Conservation (phyloP, 2,113 vertebrate species). For the human (Homo sapiens) region DNA sequence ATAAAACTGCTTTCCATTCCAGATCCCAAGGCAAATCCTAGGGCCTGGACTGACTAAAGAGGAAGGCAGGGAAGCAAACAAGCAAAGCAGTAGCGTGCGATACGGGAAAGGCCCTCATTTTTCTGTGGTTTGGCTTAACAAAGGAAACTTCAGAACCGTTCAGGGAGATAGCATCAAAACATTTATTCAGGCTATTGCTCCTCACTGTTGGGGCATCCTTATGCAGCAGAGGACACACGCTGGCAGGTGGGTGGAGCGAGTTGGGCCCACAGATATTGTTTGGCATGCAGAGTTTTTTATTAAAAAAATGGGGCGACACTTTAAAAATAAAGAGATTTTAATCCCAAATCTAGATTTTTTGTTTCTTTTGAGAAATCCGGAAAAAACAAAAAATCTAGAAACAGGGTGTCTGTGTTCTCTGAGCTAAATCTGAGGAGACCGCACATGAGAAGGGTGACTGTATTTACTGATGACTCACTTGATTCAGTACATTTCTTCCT, state of each 20-base stretch:
- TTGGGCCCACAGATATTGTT: not conserved
- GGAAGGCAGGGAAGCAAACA: not conserved
- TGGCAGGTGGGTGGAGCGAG: not conserved
- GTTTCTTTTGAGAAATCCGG: not conserved
- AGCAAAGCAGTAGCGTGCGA: not conserved
- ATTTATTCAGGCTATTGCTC: not conserved
- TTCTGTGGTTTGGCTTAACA: not conserved
- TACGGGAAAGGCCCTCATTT: not conserved
- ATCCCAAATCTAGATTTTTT: not conserved
- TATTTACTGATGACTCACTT: no score
- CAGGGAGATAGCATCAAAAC: not conserved
- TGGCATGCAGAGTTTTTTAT: not conserved
- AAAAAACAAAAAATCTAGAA: not conserved
- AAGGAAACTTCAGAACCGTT: not conserved
- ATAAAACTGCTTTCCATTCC: not conserved
- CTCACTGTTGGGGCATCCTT: not conserved
- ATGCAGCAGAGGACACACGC: not conserved
- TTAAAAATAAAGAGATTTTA: not conserved
- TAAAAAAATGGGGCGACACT: not conserved
- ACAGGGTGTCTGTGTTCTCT: not conserved
- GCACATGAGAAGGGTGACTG: rapidly evolving
- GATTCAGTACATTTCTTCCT: rapidly evolving
- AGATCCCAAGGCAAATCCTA: not conserved
- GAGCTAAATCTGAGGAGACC: not conserved
- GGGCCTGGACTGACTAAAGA: not conserved